phyloP scores from a whole-genome alignment of 2,797 vertebrate genomes.

The Carcharodon carcharias region DNA sequence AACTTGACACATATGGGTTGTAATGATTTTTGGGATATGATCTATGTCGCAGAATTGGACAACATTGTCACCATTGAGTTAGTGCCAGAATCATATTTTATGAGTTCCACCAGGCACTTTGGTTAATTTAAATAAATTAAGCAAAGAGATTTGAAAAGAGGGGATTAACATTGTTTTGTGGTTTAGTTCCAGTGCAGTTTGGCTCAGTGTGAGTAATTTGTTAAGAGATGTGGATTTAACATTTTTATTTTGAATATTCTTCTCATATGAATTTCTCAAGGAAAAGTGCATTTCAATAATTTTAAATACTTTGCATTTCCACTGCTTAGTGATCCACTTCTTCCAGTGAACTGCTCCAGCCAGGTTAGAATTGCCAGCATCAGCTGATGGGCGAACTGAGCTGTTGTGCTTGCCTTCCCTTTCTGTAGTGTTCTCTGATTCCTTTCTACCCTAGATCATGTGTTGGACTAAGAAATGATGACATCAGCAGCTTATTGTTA shows the following conservation, averaged over 20 bases:
- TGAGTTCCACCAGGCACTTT: neutral
- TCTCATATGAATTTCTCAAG: neutral
- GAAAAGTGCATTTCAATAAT: neutral
- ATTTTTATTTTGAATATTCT: constrained; percentile 1
- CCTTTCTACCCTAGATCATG: neutral
- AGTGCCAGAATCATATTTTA: neutral
- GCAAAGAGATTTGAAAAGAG: neutral
- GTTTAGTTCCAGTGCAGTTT: neutral
- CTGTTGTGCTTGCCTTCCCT: neutral
- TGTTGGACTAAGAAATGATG: neutral
- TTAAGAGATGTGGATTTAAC: neutral
- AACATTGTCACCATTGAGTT: neutral
- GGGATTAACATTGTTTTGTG: neutral
- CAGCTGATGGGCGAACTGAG: neutral
- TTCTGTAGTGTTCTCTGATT: neutral
- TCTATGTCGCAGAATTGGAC: neutral
- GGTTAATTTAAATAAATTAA: constrained; percentile 9
- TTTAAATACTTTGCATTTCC: neutral
- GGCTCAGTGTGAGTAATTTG: neutral
- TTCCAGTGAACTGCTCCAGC: neutral
- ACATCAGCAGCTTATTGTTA: neutral
- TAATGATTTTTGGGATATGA: neutral
- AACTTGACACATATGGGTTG: neutral
- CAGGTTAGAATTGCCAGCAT: neutral
- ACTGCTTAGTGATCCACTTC: neutral